These are phyloP conservation scores for Myxocyprinus asiaticus DNA, from an alignment of 2,113 vertebrate species.

Conservation along the genomic window DNA sequence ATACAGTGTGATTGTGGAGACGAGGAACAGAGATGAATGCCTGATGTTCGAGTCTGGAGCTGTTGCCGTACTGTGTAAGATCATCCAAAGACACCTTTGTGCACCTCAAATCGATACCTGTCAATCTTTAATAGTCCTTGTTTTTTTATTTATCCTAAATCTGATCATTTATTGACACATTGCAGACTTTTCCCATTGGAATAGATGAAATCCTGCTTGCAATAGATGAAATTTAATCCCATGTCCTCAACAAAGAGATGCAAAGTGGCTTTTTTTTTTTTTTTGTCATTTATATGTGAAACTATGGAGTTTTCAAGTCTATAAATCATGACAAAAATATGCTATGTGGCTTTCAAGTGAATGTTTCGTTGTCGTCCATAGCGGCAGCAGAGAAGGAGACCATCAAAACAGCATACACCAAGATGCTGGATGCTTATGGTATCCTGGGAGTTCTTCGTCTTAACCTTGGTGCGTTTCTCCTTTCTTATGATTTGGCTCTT, in stretches of 20 bases:
- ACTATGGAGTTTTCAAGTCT: neutral
- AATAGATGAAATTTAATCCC: too few relatives aligned
- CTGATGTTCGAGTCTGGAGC: conserved; percentile 97
- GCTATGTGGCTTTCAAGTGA: neutral
- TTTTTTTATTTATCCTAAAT: neutral
- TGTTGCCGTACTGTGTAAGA: conserved; percentile 95
- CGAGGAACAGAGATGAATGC: conserved; percentile 89
- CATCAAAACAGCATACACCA: conserved; percentile 87
- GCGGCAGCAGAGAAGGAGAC: conserved; percentile 94
- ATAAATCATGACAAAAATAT: neutral
- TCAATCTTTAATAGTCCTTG: neutral
- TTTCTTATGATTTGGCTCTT: neutral
- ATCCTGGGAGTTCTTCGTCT: conserved; percentile 92
- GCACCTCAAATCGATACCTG: neutral
- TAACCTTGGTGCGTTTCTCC: conserved; percentile 82
- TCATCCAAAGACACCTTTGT: neutral
- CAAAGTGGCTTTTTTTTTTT: too few relatives aligned
- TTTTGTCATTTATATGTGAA: neutral
- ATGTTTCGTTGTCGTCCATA: conserved; percentile 39
- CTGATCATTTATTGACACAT: neutral
- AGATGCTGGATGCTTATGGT: conserved; percentile 94
- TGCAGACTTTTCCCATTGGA: too few relatives aligned
- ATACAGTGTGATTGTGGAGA: conserved; percentile 94
- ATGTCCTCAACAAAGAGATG: neutral
- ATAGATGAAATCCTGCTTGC: too few relatives aligned